Percentiles rank a stretch among this genome's conserved stretches.
Evolutionary conservation across 2,113 vertebrate species (phyloP).

Genomic region (Gymnogyps californianus): DNA sequence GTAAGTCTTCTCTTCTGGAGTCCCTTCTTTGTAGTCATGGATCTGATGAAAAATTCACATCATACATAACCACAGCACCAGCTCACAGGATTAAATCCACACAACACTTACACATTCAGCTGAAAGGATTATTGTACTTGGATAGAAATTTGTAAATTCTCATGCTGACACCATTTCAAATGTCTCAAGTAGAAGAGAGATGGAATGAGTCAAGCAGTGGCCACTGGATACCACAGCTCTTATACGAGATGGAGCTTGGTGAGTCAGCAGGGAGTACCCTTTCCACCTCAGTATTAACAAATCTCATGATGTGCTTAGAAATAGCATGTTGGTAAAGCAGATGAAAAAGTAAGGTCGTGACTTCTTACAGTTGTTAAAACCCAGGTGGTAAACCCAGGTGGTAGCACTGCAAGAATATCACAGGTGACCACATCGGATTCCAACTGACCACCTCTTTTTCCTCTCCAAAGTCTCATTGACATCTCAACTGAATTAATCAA

Average conservation of each 20-base stretch:
- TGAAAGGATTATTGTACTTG: background rate
- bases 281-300: background rate
- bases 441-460: background rate
- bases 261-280: background rate
- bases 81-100: background rate
- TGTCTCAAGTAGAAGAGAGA: background rate
- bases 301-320: background rate
- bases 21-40: conserved; percentile 97
- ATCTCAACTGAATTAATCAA: background rate
- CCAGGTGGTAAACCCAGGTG: no score
- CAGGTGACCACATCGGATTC: background rate
- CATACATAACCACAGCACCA: background rate
- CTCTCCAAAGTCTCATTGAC: background rate
- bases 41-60: conserved; percentile 74
- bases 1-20: conserved; percentile 94
- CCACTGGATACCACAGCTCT: background rate
- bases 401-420: background rate
- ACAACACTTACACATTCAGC: background rate
- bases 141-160: background rate
- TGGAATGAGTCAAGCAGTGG: background rate
- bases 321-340: background rate
- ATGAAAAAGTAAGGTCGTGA: background rate
- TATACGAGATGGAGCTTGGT: background rate
- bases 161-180: background rate
- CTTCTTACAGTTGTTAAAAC: background rate